Base-by-base conservation (phyloP, 2,113 vertebrate species). In the Clarias magur region DNA sequence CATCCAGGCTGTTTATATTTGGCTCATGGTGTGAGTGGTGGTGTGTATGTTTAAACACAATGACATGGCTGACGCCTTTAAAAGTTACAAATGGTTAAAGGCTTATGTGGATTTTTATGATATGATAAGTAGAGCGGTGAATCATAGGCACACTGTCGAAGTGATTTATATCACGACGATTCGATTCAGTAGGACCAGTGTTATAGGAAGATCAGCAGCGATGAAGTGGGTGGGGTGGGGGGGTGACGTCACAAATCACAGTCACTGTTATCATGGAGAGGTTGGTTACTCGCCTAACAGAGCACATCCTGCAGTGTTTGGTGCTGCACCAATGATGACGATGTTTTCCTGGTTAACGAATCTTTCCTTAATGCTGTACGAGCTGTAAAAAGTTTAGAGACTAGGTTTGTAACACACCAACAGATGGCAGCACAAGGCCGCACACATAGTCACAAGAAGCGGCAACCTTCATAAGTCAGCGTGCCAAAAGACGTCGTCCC, bases 1-100 rank as follows among this genome's bases (percentile, higher is more conserved):
- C 76, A 78, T 87, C 86, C 70, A 27, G n/a, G n/a, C 86, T 67
- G 70, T 83, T 78, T 78, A 83, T 83, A 83, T 80, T 76, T 63
- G 70, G 57, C 59, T 62, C 59, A n/a, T 83, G 48, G 38, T 56
- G 75, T 56, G 3, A 78, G 75, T 56, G 3, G 48, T 30, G 3
- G 34, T 53, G 70, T 59, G 53, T 48, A 60, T 57, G 70, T 75
- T 85, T 60, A 85, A 84, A 57, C 83, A 84, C 83, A 75, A 60
- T 17, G 62, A 54, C 42, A n/a, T 5, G 72, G 23, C 72, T 48
- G 53, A 75, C 54, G 34, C 68, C 16, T 34, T 72, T 84, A 70
- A 84, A 23, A 34, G 27, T 59, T 38, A 73, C 19, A 27, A 25
- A 60, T 76, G 83, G 27, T 62, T 75, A n/a, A 48, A 57, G 34